Evolutionary conservation across 2,797 vertebrate genomes (phyloP).

Genomic region (Percopsis omiscomaycus): DNA sequence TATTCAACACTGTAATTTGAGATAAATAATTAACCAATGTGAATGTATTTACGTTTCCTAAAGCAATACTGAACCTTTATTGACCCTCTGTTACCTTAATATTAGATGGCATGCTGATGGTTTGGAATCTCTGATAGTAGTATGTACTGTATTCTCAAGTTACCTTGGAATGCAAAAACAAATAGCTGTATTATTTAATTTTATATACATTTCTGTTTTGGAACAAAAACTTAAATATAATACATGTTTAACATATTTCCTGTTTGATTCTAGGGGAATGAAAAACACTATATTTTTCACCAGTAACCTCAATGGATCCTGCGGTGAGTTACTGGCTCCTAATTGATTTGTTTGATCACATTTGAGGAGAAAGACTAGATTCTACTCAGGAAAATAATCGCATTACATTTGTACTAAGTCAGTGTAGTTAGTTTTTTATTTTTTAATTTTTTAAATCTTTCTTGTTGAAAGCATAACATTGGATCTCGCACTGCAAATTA

Average conservation of each 20-base stretch:
- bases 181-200: not conserved
- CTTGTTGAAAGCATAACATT: too few relatives aligned
- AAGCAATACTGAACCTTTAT: too few relatives aligned
- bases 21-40: too few relatives aligned
- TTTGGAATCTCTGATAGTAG: too few relatives aligned
- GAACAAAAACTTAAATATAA: not conserved
- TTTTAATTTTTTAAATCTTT: too few relatives aligned
- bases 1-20: not conserved
- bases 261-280: constrained; percentile 79
- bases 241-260: not conserved
- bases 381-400: not conserved
- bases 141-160: too few relatives aligned
- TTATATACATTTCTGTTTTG: not conserved
- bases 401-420: too few relatives aligned
- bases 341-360: constrained; percentile 15
- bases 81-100: not conserved
- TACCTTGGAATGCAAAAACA: constrained; percentile 4
- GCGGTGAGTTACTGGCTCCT: constrained; percentile 82
- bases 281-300: constrained; percentile 86
- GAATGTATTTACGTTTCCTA: too few relatives aligned
- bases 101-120: too few relatives aligned
- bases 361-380: constrained; percentile 3
- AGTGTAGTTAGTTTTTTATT: too few relatives aligned
- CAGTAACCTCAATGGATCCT: constrained; percentile 84
- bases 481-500: too few relatives aligned